These are phyloP conservation scores for Caenorhabditis sp. DNA, from an alignment of 2,888 invertebrate genomes.

Conservation along the genomic window DNA sequence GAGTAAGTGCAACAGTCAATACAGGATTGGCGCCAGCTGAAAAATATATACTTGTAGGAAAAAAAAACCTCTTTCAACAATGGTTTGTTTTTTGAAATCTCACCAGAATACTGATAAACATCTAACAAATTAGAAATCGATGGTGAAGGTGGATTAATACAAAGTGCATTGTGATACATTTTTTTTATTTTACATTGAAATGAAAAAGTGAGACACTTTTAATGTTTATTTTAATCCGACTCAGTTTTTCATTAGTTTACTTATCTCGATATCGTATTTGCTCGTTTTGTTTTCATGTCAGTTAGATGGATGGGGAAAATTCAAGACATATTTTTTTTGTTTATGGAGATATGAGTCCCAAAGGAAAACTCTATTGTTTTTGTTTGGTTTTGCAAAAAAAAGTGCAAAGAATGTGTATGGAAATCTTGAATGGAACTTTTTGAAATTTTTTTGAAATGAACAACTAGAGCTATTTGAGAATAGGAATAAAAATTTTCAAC, in stretches of 20 bases:
- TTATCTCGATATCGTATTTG: neutral
- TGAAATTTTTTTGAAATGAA: too few relatives aligned
- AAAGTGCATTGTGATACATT: neutral
- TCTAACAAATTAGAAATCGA: neutral
- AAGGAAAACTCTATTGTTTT: neutral
- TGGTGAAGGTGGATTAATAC: neutral
- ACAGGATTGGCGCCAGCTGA: conserved; percentile 61
- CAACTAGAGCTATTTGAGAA: too few relatives aligned
- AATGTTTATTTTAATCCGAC: neutral
- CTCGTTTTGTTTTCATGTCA: neutral
- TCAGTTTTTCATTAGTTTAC: neutral
- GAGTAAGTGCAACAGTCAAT: conserved; percentile 65
- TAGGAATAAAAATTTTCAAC: too few relatives aligned
- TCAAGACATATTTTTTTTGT: neutral
- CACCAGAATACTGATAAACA: neutral
- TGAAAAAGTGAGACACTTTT: neutral
- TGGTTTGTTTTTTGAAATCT: neutral
- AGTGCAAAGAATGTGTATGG: too few relatives aligned
- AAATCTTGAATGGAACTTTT: too few relatives aligned
- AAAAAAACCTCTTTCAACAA: too few relatives aligned
- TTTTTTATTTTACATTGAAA: neutral
- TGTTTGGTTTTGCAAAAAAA: too few relatives aligned
- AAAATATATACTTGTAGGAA: conserved; percentile 8
- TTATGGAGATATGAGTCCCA: neutral
- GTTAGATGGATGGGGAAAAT: neutral